Evolutionary conservation across 2,888 invertebrate species (phyloP).

Genomic region (Rotaria socialis): DNA sequence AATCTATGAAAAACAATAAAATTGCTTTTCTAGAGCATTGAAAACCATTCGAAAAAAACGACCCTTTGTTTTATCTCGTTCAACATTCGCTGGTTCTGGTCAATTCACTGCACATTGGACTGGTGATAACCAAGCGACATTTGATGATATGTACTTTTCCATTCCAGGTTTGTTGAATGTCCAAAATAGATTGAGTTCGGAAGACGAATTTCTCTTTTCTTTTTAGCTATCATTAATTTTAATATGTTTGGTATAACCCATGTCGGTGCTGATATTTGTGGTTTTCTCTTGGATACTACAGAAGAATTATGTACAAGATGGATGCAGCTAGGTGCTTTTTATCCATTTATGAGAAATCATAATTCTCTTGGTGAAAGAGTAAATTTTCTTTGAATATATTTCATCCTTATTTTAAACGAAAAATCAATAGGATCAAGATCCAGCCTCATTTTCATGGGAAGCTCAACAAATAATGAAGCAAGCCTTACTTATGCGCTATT

Average conservation of each 20-base stretch:
- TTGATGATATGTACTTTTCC: slow-evolving; percentile 67
- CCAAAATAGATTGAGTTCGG: no score
- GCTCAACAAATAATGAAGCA: slow-evolving; percentile 60
- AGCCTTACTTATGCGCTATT: slow-evolving; percentile 57
- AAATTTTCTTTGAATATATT: background rate
- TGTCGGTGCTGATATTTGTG: slow-evolving; percentile 58
- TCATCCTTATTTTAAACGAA: no score
- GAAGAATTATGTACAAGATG: slow-evolving; percentile 50
- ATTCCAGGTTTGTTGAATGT: slow-evolving; percentile 61
- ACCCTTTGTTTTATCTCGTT: slow-evolving; percentile 50
- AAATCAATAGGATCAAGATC: slow-evolving; percentile 42
- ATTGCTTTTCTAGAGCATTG: slow-evolving; percentile 49
- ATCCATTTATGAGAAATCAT: slow-evolving; percentile 49
- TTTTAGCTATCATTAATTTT: slow-evolving; percentile 39
- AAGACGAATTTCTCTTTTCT: background rate
- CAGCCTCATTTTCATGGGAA: slow-evolving; percentile 37
- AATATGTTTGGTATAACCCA: slow-evolving; percentile 57
- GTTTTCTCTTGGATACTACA: slow-evolving; percentile 53
- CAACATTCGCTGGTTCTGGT: slow-evolving; percentile 53
- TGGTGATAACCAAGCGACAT: slow-evolving; percentile 56
- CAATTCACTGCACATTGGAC: slow-evolving; percentile 55
- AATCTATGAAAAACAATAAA: background rate
- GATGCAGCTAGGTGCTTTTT: slow-evolving; percentile 51
- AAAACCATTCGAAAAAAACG: slow-evolving; percentile 48
- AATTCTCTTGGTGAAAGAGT: slow-evolving; percentile 59